Evolutionary conservation across 2,797 vertebrate species (phyloP).

Genomic region (Spheniscus humboldti): DNA sequence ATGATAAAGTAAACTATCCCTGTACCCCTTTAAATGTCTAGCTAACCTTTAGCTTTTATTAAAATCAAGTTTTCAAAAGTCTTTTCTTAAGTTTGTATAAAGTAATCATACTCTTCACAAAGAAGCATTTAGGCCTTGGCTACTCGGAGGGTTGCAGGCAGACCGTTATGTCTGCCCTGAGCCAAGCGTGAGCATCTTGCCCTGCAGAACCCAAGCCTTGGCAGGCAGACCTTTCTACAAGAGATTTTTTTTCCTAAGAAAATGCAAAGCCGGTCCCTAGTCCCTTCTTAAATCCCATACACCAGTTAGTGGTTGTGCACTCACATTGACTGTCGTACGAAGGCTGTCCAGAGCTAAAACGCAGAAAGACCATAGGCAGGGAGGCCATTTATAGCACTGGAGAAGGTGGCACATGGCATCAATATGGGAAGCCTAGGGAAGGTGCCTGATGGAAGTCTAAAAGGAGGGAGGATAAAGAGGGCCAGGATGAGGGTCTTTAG

Average conservation of each 20-base stretch:
- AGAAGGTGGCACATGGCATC: background rate
- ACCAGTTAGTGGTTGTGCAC: background rate
- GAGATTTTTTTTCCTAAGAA: background rate
- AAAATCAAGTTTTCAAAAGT: background rate
- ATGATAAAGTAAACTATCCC: background rate
- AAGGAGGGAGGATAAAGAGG: background rate
- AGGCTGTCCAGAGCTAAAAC: background rate
- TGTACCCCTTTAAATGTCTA: background rate
- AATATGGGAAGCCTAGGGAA: background rate
- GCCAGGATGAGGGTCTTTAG: rapidly evolving
- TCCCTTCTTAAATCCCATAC: background rate
- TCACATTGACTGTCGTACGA: rapidly evolving
- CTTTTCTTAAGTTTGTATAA: background rate
- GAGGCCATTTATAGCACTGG: background rate
- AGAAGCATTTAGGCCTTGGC: background rate
- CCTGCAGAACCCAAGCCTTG: background rate
- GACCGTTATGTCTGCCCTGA: rapidly evolving
- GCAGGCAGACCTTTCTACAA: background rate
- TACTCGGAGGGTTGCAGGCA: background rate
- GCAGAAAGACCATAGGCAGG: rapidly evolving
- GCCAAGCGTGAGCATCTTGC: rapidly evolving
- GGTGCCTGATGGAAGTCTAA: background rate
- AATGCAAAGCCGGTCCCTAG: background rate
- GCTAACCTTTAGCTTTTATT: constrained; percentile 2
- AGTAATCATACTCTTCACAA: background rate